Evolutionary conservation across 2,888 invertebrate species (phyloP), one percentile per base, ranked within the genome.

Genomic region (Oeneis ivallda): DNA sequence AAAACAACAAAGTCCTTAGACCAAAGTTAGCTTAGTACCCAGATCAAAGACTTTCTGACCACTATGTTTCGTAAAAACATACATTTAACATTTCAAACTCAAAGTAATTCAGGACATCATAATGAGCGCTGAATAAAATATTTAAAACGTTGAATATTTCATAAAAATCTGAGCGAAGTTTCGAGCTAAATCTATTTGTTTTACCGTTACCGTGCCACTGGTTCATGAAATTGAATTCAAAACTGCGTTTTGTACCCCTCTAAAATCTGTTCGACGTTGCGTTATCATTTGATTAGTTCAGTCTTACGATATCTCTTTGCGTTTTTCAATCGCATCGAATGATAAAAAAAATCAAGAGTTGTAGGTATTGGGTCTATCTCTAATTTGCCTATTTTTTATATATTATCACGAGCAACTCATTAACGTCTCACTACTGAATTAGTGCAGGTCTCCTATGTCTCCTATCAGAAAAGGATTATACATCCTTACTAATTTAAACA

Each of bases 171-270:
- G 43, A 11, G 52, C 53, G 37, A 54, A 62, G 62, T 54, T 62
- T 57, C 61, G 58, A 60, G 68, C 65, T 62, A 67, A 69, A 69
- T 69, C 67, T 69, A 67, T 69, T 69, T 65, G 69, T 69, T 69
- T 69, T 63, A 62, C 37, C 61, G 61, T 61, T 52, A 52, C 47
- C 69, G 69, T 69, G 69, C 69, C 67, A 69, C 57, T 69, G 69
- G 67, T 63, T 69, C 69, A 69, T 69, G 69, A 69, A 69, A 69
- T 69, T 67, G 69, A 69, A 69, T 69, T 69, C 67, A 69, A 69
- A 69, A 69, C 69, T 69, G 69, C 69, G 69, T 69, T 64, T 68
- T 64, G 67, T 63, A 63, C 47, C 60, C 63, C 59, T 64, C 67
- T 65, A 67, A 67, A 67, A 65, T 62, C 60, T 54, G 67, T 65